Base-by-base conservation (phyloP, 1,140 invertebrate genomes). In the Drosophila pandora region DNA sequence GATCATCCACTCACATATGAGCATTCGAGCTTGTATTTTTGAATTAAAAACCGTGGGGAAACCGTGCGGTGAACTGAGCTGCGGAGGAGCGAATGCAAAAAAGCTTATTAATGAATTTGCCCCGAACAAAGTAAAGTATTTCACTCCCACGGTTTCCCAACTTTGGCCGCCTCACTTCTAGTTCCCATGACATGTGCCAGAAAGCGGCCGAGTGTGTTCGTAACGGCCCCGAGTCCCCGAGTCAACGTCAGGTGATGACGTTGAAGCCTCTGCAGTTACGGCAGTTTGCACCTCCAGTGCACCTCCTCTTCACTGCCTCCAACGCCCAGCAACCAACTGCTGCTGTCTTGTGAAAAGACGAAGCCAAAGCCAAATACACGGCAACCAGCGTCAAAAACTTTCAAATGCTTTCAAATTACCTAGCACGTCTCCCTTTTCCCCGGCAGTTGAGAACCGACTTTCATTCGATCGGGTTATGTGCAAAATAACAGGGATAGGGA, bases 91-190 rank as follows among this genome's bases (percentile, higher is more conserved):
- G 57, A 73, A 34, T 43, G 53, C 25, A 54, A 70, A 54, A 70
- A 65, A 82, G 70, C 71, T 76, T 88, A 83, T 88, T 88, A 88
- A 88, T 88, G 82, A 76, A 76, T 87, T 63, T 69, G 54, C 70
- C 63, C 61, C 69, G 67, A 88, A 76, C 79, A 88, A 88, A 88
- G 83, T 87, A 79, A 87, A 79, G 75, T 79, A 87, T 76, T 87
- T 76, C 78, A 79, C 82, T 87, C 82, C 78, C 83, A 87, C 87
- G 83, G 79, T 88, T 88, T 82, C 71, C 56, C 83, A 88, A 87
- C 67, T 63, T 79, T 62, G 23, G 49, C 57, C 52, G 47, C 39
- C 59, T 57, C 52, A 50, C 81, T 77, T 62, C 70, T 78, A 87
- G 78, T 85, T 85, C 82, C 82, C 82, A 85, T 85, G 77, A 78